These are phyloP conservation scores for Hofmannophila pseudospretella DNA, from an alignment of 2,888 invertebrate genomes.

Conservation along the genomic window DNA sequence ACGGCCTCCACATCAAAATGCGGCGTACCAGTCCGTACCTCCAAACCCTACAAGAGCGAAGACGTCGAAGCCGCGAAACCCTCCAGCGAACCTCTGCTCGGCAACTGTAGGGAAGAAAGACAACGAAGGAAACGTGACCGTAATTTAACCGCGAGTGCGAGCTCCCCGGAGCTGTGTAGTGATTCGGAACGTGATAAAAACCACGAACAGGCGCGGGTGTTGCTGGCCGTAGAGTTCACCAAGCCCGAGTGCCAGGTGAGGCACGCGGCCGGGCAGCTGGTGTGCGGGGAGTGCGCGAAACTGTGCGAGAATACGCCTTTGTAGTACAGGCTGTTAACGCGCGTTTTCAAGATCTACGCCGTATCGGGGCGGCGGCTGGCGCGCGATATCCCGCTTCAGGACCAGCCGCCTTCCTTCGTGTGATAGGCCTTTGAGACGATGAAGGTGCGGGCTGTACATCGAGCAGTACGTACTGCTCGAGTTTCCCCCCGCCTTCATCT, in stretches of 20 bases:
- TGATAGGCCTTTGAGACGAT: slow-evolving; percentile 14
- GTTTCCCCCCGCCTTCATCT: too few species aligned
- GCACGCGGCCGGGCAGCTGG: slow-evolving; percentile 34
- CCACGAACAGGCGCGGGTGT: slow-evolving; percentile 46
- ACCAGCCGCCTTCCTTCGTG: slow-evolving; percentile 26
- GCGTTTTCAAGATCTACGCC: slow-evolving; percentile 70
- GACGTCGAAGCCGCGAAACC: slow-evolving; percentile 42
- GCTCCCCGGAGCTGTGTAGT: slow-evolving; percentile 63
- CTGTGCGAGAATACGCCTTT: slow-evolving; percentile 48
- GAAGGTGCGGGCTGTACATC: too few species aligned
- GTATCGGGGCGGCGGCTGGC: slow-evolving; percentile 39
- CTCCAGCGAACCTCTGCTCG: slow-evolving; percentile 64
- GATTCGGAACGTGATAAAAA: slow-evolving; percentile 16
- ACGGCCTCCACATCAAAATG: slow-evolving; percentile 34
- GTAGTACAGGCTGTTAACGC: slow-evolving; percentile 72
- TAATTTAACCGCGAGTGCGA: slow-evolving; percentile 51
- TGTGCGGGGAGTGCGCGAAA: slow-evolving; percentile 43
- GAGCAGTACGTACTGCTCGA: too few species aligned
- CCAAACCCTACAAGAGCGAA: slow-evolving; percentile 18
- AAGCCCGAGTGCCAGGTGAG: slow-evolving; percentile 34
- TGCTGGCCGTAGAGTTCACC: slow-evolving; percentile 62
- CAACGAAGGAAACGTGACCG: slow-evolving; percentile 24
- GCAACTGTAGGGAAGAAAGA: slow-evolving; percentile 32
- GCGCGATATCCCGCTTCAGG: slow-evolving; percentile 23
- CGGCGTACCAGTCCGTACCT: slow-evolving; percentile 17